Evolutionary conservation across 1,140 invertebrate genomes (phyloP).

Genomic region (Lordiphosa mommai): DNA sequence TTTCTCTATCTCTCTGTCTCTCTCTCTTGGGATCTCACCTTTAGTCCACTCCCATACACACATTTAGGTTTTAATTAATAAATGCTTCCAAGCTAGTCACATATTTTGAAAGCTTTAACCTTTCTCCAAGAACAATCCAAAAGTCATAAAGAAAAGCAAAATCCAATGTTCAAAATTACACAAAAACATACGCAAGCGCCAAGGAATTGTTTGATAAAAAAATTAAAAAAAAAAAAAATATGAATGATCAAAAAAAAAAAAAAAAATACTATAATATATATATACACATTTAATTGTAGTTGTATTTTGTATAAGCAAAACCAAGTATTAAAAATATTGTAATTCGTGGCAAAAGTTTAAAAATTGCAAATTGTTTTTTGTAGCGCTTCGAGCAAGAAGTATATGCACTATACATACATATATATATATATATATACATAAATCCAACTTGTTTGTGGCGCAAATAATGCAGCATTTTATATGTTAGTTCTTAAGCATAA

Average conservation of each 20-base stretch:
- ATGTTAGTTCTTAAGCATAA: slow-evolving; percentile 33
- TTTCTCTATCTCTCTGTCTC: not conserved
- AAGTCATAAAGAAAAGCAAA: slow-evolving; percentile 37
- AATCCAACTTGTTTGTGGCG: slow-evolving; percentile 20
- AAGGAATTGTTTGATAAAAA: slow-evolving; percentile 74
- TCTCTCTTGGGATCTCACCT: not conserved
- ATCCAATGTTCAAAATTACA: slow-evolving; percentile 50
- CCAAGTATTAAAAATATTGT: slow-evolving; percentile 37
- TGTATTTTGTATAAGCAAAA: slow-evolving; percentile 48
- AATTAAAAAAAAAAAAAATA: slow-evolving; percentile 20
- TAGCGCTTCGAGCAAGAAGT: slow-evolving; percentile 18
- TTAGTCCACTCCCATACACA: slow-evolving; percentile 16
- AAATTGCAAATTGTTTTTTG: slow-evolving; percentile 29
- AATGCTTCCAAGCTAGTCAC: slow-evolving; percentile 63
- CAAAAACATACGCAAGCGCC: slow-evolving; percentile 64
- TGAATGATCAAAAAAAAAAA: slow-evolving; percentile 27
- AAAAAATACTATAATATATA: slow-evolving; percentile 42
- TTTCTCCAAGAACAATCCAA: slow-evolving; percentile 26
- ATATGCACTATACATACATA: slow-evolving; percentile 6
- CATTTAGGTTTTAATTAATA: slow-evolving; percentile 43
- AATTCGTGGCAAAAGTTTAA: slow-evolving; percentile 6
- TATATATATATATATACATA: slow-evolving; percentile 6
- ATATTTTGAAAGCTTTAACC: slow-evolving; percentile 49
- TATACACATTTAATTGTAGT: slow-evolving; percentile 40
- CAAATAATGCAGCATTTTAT: slow-evolving; percentile 28